Percentiles rank a stretch among this genome's conserved stretches.
These are phyloP conservation scores for Episyrphus balteatus DNA, from an alignment of 1,140 invertebrate species.

Conservation along the genomic window DNA sequence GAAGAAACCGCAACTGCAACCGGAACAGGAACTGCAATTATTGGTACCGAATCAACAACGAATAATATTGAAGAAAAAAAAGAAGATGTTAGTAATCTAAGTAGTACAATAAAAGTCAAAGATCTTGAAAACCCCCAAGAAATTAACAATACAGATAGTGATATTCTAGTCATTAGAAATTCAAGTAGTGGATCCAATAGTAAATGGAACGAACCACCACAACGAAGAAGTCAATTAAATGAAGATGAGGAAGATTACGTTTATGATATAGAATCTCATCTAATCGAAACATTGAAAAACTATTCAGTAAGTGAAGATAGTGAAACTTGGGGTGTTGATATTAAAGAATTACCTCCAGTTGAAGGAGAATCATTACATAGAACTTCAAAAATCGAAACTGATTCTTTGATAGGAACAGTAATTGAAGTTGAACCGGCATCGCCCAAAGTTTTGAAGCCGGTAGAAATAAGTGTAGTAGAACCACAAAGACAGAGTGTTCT, in stretches of 20 bases:
- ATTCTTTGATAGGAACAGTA: slow-evolving; percentile 14
- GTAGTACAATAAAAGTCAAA: not conserved
- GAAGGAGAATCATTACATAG: slow-evolving; percentile 26
- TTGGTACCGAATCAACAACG: not conserved
- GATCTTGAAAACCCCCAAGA: not conserved
- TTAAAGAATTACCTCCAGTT: slow-evolving; percentile 26
- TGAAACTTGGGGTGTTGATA: slow-evolving; percentile 17
- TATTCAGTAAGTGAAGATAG: slow-evolving; percentile 5
- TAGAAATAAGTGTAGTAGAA: slow-evolving; percentile 15
- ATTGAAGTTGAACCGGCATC: slow-evolving; percentile 31
- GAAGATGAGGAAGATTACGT: not conserved
- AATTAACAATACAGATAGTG: not conserved
- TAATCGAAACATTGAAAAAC: slow-evolving; percentile 27
- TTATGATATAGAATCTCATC: slow-evolving; percentile 29
- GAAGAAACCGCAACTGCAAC: not conserved
- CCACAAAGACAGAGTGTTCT: not conserved
- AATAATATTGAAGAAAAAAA: not conserved
- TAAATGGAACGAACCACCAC: slow-evolving; percentile 1
- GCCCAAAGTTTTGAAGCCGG: slow-evolving; percentile 18
- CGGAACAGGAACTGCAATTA: slow-evolving; percentile 1
- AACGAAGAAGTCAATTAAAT: too few relatives aligned
- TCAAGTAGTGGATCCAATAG: slow-evolving; percentile 1
- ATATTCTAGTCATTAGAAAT: slow-evolving; percentile 6
- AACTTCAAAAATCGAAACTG: slow-evolving; percentile 24
- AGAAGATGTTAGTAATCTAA: not conserved